Percentiles rank a stretch among this genome's conserved stretches.
phyloP scores from a whole-genome alignment of 2,113 vertebrate species.

The Cynocephalus volans region DNA sequence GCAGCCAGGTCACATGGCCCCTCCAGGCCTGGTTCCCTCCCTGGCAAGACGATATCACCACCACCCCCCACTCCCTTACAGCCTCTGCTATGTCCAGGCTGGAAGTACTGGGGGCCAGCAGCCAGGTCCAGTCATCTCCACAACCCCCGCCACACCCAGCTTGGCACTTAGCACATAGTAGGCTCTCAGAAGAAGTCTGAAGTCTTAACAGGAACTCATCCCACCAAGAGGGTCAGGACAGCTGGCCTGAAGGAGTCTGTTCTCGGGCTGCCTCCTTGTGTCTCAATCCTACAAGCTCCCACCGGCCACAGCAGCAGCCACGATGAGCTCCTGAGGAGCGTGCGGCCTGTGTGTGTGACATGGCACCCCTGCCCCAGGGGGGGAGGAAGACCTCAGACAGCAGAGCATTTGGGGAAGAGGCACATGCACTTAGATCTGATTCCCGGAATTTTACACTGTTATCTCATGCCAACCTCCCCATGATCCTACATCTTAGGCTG shows the following conservation, averaged over 20 bases:
- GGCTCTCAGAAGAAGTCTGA: background rate
- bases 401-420: background rate
- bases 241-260: background rate
- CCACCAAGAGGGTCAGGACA: too few species aligned
- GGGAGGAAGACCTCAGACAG: background rate
- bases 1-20: background rate
- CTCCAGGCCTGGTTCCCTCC: background rate
- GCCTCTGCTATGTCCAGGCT: background rate
- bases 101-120: background rate
- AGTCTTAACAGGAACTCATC: background rate
- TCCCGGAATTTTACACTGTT: fast-evolving
- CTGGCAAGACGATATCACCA: background rate
- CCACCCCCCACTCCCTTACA: background rate
- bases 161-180: fast-evolving
- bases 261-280: background rate
- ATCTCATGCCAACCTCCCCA: fast-evolving
- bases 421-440: background rate
- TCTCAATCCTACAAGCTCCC: background rate
- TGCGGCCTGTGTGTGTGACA: background rate
- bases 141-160: background rate
- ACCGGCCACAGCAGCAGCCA: background rate
- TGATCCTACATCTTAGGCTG: fast-evolving
- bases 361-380: fast-evolving
- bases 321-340: background rate
- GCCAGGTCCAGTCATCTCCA: background rate